Conservation (phyloP, 2,888 invertebrate genomes). For the Aethes cnicana region DNA sequence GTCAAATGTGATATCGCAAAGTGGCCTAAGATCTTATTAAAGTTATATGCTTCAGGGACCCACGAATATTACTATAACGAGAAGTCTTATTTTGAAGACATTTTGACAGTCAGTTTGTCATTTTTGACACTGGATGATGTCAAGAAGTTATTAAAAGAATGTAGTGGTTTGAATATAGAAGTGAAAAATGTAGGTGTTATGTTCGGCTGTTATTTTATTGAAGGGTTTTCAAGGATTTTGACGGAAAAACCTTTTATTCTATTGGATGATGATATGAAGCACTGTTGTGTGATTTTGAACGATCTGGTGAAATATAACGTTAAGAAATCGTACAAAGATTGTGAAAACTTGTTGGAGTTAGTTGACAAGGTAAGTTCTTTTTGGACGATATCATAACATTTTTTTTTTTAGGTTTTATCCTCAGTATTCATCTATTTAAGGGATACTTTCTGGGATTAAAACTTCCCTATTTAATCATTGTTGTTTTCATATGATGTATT, state of each 20-base stretch:
- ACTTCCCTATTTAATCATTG: no score
- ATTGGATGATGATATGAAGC: constrained; percentile 35
- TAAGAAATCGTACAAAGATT: constrained; percentile 38
- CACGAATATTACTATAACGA: constrained; percentile 16
- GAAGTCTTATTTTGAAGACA: constrained; percentile 35
- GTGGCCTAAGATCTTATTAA: constrained; percentile 8
- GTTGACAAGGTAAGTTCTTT: constrained; percentile 48
- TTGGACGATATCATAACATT: neutral
- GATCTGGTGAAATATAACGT: constrained; percentile 44
- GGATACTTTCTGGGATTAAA: no score
- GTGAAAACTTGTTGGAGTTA: constrained; percentile 41
- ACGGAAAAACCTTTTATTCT: constrained; percentile 41
- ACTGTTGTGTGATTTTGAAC: constrained; percentile 40
- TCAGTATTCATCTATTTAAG: no score
- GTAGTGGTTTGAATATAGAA: constrained; percentile 33
- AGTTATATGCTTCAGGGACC: neutral
- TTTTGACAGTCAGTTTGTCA: constrained; percentile 44
- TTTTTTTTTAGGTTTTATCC: no score
- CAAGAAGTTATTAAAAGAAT: constrained; percentile 37
- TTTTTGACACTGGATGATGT: constrained; percentile 37
- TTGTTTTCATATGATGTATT: no score
- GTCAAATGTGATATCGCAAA: constrained; percentile 34
- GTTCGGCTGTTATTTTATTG: constrained; percentile 40
- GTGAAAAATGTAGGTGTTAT: constrained; percentile 28
- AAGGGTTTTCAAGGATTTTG: constrained; percentile 40